Percentiles rank a stretch among this genome's conserved stretches.
phyloP scores from a whole-genome alignment of 2,888 invertebrate species.

The Prosapia bicincta region DNA sequence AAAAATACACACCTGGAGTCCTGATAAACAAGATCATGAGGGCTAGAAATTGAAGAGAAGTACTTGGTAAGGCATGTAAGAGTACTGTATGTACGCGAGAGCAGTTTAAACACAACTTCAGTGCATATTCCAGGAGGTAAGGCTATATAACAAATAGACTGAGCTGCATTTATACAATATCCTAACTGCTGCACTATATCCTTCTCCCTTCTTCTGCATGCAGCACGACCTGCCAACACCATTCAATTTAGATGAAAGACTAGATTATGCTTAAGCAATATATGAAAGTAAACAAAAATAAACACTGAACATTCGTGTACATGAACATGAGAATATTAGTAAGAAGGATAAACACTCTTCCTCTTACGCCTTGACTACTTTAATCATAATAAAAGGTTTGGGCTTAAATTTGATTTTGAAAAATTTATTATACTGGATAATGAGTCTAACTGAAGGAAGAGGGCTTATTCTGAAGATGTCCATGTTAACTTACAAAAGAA shows the following conservation, averaged over 20 bases:
- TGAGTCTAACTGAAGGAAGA: too few relatives aligned
- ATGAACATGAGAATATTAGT: too few relatives aligned
- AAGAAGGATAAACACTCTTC: too few relatives aligned
- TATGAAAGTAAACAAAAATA: conserved; percentile 35
- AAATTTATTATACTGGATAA: too few relatives aligned
- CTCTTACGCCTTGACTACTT: too few relatives aligned
- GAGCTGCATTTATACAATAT: conserved; percentile 52
- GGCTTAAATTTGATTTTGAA: too few relatives aligned
- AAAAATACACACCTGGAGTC: conserved; percentile 53
- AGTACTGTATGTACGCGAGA: conserved; percentile 54
- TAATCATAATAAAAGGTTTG: too few relatives aligned
- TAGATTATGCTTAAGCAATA: too few relatives aligned
- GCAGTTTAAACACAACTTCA: conserved; percentile 54
- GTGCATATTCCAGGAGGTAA: conserved; percentile 53
- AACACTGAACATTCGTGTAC: too few relatives aligned
- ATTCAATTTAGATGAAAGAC: not conserved
- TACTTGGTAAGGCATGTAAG: conserved; percentile 57
- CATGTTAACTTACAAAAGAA: too few relatives aligned
- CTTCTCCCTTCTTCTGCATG: conserved; percentile 1
- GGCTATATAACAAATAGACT: conserved; percentile 51
- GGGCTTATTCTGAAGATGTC: too few relatives aligned
- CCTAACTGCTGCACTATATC: conserved; percentile 55
- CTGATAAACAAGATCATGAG: conserved; percentile 50
- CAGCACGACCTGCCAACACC: not conserved
- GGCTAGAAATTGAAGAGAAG: conserved; percentile 52